phyloP scores from a whole-genome alignment of 2,797 vertebrate genomes.

The Scomberomorus guttatus region DNA sequence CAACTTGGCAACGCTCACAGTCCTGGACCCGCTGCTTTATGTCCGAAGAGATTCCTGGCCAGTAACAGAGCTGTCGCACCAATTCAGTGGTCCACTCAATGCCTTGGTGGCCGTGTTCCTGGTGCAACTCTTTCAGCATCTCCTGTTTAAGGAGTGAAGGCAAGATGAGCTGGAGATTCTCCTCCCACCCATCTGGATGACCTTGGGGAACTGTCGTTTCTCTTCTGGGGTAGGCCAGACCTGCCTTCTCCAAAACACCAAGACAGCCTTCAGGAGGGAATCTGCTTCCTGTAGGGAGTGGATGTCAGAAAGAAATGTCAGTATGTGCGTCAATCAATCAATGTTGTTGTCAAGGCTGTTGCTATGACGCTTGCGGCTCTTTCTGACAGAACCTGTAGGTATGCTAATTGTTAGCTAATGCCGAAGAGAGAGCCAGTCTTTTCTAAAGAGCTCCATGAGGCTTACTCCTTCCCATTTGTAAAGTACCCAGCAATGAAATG shows the following conservation, averaged over 20 bases:
- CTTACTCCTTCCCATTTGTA: too few species aligned
- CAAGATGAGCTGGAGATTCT: background rate
- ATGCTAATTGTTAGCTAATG: too few species aligned
- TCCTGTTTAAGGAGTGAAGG: background rate
- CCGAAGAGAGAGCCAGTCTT: too few species aligned
- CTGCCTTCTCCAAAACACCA: background rate
- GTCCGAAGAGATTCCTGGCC: background rate
- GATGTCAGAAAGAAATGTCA: too few species aligned
- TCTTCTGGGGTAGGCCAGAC: rapidly evolving
- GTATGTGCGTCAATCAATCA: too few species aligned
- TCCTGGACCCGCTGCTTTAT: background rate
- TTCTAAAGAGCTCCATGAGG: too few species aligned
- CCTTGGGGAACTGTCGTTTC: rapidly evolving
- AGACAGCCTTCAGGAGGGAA: background rate
- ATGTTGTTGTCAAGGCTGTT: too few species aligned
- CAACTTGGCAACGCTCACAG: constrained; percentile 1
- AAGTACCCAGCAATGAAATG: too few species aligned
- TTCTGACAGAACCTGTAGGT: too few species aligned
- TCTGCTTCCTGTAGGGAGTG: background rate
- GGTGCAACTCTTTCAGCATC: background rate
- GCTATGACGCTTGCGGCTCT: too few species aligned
- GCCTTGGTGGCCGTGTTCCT: constrained; percentile 7
- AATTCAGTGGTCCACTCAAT: background rate
- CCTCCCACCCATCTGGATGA: background rate
- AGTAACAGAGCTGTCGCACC: background rate